These are phyloP conservation scores for Bicyclus anynana DNA, from an alignment of 1,140 invertebrate genomes.

Conservation along the genomic window DNA sequence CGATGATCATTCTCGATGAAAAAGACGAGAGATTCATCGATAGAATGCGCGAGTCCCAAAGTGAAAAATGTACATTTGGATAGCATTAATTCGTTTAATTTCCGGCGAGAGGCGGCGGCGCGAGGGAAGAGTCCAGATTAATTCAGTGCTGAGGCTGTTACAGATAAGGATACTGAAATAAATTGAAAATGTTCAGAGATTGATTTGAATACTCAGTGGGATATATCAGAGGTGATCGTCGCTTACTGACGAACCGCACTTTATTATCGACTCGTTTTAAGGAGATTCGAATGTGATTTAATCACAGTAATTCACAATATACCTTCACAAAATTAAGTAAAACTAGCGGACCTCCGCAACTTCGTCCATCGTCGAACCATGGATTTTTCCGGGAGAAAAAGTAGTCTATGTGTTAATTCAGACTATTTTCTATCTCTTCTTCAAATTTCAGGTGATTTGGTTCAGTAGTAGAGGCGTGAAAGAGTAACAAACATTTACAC, in stretches of 20 bases:
- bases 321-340: no score
- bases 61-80: conserved; percentile 77
- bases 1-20: conserved; percentile 62
- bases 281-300: not conserved
- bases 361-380: no score
- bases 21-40: conserved; percentile 68
- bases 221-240: conserved; percentile 57
- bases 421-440: no score
- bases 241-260: conserved; percentile 37
- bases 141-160: conserved; percentile 70
- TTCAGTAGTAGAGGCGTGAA: no score
- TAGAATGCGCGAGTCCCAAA: conserved; percentile 66
- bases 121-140: conserved; percentile 66
- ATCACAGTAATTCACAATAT: not conserved
- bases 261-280: not conserved
- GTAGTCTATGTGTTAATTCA: no score
- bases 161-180: conserved; percentile 75
- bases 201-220: conserved; percentile 72
- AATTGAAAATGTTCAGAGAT: conserved; percentile 76
- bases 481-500: no score
- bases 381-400: no score
- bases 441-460: no score
- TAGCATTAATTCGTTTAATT: conserved; percentile 77
- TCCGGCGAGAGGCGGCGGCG: conserved; percentile 63
- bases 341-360: no score